These are phyloP conservation scores for Atherinomorus stipes DNA, from an alignment of 2,113 vertebrate species.

Conservation along the genomic window DNA sequence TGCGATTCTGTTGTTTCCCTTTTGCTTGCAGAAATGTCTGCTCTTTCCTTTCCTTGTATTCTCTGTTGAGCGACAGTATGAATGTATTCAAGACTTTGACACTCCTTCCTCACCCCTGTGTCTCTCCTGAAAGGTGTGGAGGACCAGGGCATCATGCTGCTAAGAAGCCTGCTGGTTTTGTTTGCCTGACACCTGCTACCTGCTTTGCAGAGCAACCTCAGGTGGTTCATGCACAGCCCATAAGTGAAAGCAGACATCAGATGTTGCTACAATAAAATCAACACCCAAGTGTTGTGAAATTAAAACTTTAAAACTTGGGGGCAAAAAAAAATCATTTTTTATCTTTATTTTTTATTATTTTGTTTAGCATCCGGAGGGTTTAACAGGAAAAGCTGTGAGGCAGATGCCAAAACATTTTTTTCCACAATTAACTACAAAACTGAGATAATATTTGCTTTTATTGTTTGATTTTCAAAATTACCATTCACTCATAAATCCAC, in stretches of 20 bases:
- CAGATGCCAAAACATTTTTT: no score
- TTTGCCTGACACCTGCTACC: slow-evolving; percentile 57
- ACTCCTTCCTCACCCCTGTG: neutral
- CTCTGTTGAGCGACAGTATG: neutral
- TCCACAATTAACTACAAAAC: no score
- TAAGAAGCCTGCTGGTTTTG: slow-evolving; percentile 36
- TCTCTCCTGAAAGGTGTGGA: slow-evolving; percentile 23
- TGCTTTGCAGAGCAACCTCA: slow-evolving; percentile 30
- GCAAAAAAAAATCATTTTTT: no score
- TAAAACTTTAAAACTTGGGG: slow-evolving; percentile 12
- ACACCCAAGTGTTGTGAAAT: slow-evolving; percentile 8
- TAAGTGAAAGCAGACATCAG: slow-evolving; percentile 44
- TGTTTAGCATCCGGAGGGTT: no score
- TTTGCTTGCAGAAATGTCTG: slow-evolving; percentile 5
- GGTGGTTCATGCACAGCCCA: slow-evolving; percentile 16
- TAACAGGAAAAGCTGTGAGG: no score
- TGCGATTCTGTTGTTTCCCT: slow-evolving; percentile 14
- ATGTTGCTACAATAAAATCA: slow-evolving; percentile 31
- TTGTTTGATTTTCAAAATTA: neutral
- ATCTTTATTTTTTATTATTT: no score
- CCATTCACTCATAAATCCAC: neutral
- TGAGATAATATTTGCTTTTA: neutral
- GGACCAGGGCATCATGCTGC: slow-evolving; percentile 32
- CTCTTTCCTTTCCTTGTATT: neutral
- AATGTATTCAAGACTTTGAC: slow-evolving; percentile 24